Evolutionary conservation across 2,888 invertebrate genomes (phyloP).

Genomic region (Archips crataeganus): DNA sequence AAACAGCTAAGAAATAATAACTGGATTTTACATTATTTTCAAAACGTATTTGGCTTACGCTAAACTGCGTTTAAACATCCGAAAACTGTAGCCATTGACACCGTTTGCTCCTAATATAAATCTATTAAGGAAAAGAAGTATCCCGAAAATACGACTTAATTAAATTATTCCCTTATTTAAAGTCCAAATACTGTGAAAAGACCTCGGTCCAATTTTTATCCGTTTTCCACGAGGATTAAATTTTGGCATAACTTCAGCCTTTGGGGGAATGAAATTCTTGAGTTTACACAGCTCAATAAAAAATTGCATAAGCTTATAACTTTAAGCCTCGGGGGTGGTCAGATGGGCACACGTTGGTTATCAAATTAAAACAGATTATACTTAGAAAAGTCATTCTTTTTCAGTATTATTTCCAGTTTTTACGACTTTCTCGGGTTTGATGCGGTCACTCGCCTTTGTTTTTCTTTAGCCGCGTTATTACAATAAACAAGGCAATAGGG

Average conservation of each 20-base stretch:
- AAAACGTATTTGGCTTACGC: not conserved
- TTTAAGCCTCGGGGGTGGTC: slow-evolving; percentile 5
- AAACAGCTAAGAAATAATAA: no score
- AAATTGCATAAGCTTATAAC: slow-evolving; percentile 30
- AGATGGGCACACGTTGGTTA: slow-evolving; percentile 23
- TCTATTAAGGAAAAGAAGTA: slow-evolving; percentile 4
- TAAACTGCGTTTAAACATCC: not conserved
- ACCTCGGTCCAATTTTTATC: slow-evolving; percentile 10
- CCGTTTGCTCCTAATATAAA: not conserved
- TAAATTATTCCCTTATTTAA: slow-evolving; percentile 18
- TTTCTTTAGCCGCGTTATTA: not conserved
- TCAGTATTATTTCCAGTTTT: slow-evolving; percentile 3
- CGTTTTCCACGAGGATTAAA: slow-evolving; percentile 21
- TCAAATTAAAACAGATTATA: slow-evolving; percentile 30
- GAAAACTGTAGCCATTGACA: not conserved
- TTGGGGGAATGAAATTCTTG: slow-evolving; percentile 18
- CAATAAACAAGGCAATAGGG: not conserved
- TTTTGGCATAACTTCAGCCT: slow-evolving; percentile 15
- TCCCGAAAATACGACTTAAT: slow-evolving; percentile 12
- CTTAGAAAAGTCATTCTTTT: slow-evolving; percentile 22
- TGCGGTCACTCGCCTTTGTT: not conserved
- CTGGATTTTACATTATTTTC: no score
- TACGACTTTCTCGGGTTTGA: slow-evolving; percentile 6
- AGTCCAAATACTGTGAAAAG: slow-evolving; percentile 14
- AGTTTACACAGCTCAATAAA: slow-evolving; percentile 25